A percentile compares a stretch with the other conserved stretches of the same genome.
Conservation (phyloP, 1,140 invertebrate species). For the Heliconius hermathena region DNA sequence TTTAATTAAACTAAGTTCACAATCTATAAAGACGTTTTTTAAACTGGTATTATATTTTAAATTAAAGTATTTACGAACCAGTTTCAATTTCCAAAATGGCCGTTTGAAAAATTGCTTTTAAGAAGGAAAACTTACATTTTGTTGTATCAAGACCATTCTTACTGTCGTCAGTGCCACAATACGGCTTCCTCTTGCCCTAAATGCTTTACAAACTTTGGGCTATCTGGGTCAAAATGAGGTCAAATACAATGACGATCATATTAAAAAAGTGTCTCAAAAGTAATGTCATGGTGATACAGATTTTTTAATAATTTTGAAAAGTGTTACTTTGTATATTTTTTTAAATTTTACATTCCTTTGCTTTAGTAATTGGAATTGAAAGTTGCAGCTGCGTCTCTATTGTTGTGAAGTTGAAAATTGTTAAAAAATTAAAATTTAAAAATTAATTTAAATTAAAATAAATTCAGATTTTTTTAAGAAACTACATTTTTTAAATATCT, state of each 20-base stretch:
- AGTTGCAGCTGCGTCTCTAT: background rate
- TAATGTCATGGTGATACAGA: background rate
- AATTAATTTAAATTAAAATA: too few relatives aligned
- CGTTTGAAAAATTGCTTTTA: slow-evolving; percentile 21
- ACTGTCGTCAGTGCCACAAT: slow-evolving; percentile 26
- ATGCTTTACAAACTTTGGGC: slow-evolving; percentile 34
- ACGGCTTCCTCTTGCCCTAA: slow-evolving; percentile 36
- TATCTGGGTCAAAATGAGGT: slow-evolving; percentile 29
- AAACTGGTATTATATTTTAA: background rate
- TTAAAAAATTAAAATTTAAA: too few relatives aligned
- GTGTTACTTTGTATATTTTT: background rate
- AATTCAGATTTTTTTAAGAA: too few relatives aligned
- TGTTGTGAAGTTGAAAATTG: background rate
- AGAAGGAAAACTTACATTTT: slow-evolving; percentile 23
- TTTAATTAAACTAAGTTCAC: background rate
- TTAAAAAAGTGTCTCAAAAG: slow-evolving; percentile 25
- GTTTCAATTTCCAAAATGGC: slow-evolving; percentile 1
- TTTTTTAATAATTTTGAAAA: background rate
- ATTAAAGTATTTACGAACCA: background rate
- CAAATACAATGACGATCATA: slow-evolving; percentile 25
- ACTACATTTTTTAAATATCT: too few relatives aligned
- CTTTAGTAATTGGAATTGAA: background rate
- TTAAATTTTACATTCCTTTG: background rate
- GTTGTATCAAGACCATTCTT: slow-evolving; percentile 28
- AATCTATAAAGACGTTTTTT: background rate